Evolutionary conservation across 2,113 vertebrate genomes (phyloP).

Genomic region (Callithrix jacchus): DNA sequence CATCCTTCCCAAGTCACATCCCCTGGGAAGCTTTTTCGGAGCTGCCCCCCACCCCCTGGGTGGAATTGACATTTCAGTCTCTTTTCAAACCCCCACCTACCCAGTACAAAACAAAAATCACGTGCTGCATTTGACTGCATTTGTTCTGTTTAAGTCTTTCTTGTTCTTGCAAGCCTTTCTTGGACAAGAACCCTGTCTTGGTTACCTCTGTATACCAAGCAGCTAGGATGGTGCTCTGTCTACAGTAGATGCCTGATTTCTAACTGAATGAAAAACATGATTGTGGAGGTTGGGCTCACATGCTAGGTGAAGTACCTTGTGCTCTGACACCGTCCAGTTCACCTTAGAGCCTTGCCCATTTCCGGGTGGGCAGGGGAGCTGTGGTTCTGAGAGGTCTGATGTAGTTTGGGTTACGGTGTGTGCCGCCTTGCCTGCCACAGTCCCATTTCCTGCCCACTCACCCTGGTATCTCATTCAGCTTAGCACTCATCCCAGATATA

Average conservation of each 20-base stretch:
- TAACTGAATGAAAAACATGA: not conserved
- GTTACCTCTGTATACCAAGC: not conserved
- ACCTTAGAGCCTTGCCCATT: not conserved
- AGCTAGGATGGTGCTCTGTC: not conserved
- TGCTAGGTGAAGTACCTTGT: not conserved
- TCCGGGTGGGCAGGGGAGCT: not conserved
- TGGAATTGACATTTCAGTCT: not conserved
- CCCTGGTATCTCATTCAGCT: rapidly evolving
- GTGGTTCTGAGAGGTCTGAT: not conserved
- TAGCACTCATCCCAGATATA: not conserved
- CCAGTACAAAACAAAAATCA: not conserved
- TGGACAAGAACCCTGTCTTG: not conserved
- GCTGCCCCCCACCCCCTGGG: not conserved
- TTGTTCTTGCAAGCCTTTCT: not conserved
- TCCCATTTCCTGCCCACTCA: not conserved
- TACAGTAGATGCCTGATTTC: not conserved
- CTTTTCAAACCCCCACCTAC: not conserved
- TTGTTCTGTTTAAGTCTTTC: not conserved
- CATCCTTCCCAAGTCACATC: not conserved
- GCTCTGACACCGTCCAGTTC: not conserved
- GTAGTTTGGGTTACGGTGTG: rapidly evolving
- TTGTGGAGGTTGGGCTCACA: not conserved
- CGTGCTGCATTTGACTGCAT: not conserved
- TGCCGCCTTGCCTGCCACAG: no score
- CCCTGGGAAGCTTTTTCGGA: not conserved